Evolutionary conservation across 2,888 invertebrate genomes (phyloP).

Genomic region (Ganaspis brasiliensis): DNA sequence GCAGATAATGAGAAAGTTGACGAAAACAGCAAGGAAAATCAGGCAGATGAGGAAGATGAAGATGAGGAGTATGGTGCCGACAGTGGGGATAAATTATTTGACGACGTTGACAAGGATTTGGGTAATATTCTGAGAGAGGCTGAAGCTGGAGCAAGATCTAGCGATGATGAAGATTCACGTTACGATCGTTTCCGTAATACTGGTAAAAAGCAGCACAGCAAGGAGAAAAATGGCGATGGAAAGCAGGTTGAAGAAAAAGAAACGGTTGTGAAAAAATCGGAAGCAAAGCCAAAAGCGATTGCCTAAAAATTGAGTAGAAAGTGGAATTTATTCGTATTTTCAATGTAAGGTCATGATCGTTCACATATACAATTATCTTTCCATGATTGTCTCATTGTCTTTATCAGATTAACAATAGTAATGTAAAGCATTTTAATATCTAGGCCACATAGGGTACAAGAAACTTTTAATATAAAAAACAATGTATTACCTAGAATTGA

Average conservation of each 20-base stretch:
- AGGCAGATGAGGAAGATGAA: constrained; percentile 80
- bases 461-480: constrained; percentile 23
- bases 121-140: constrained; percentile 87
- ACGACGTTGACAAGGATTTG: constrained; percentile 91
- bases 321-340: not conserved
- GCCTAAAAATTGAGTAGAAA: constrained; percentile 18
- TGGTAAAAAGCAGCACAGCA: constrained; percentile 82
- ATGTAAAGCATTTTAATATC: constrained; percentile 29
- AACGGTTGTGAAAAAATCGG: constrained; percentile 72
- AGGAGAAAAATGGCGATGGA: constrained; percentile 80
- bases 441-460: constrained; percentile 14
- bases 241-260: constrained; percentile 78
- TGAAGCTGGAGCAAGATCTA: constrained; percentile 83
- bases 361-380: not conserved
- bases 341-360: not conserved
- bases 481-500: not conserved
- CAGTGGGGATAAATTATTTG: constrained; percentile 88
- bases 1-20: constrained; percentile 65
- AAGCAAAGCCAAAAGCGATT: constrained; percentile 59
- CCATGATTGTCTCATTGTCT: not conserved
- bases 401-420: constrained; percentile 19
- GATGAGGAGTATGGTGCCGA: constrained; percentile 76
- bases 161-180: constrained; percentile 86
- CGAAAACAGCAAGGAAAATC: constrained; percentile 63
- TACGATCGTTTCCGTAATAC: constrained; percentile 86